phyloP scores from a whole-genome alignment of 2,888 invertebrate species.

The Stratiomys singularior region DNA sequence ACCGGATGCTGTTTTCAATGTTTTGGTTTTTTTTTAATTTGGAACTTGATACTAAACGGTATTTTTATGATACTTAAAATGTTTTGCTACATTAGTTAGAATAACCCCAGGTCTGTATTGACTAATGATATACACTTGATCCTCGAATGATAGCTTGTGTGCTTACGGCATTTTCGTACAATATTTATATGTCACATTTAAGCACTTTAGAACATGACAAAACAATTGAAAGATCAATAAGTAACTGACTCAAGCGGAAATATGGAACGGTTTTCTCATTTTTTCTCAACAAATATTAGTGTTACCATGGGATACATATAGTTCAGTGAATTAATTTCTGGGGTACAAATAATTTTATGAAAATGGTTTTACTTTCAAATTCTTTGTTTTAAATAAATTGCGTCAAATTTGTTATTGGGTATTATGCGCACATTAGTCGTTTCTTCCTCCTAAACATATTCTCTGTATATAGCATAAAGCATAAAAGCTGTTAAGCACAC shows the following conservation, averaged over 20 bases:
- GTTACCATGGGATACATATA: slow-evolving; percentile 10
- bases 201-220: neutral
- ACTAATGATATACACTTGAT: slow-evolving; percentile 33
- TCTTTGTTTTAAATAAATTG: too few relatives aligned
- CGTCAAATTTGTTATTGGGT: too few relatives aligned
- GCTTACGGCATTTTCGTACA: slow-evolving; percentile 23
- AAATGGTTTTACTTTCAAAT: too few relatives aligned
- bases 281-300: slow-evolving; percentile 12
- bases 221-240: neutral
- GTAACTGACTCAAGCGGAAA: neutral
- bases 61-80: slow-evolving; percentile 26
- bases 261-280: neutral
- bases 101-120: slow-evolving; percentile 23
- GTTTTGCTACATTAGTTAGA: slow-evolving; percentile 30
- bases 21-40: slow-evolving; percentile 25
- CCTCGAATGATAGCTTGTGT: slow-evolving; percentile 15
- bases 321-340: neutral
- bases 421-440: too few relatives aligned
- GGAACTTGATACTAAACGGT: slow-evolving; percentile 28
- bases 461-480: too few relatives aligned
- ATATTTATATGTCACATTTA: slow-evolving; percentile 6
- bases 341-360: too few relatives aligned
- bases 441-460: too few relatives aligned
- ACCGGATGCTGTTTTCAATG: slow-evolving; percentile 30
- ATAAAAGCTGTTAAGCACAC: too few relatives aligned